Percentiles rank a stretch among this genome's conserved stretches.
These are phyloP conservation scores for Pterostichus madidus DNA, from an alignment of 2,888 invertebrate species.

Conservation along the genomic window DNA sequence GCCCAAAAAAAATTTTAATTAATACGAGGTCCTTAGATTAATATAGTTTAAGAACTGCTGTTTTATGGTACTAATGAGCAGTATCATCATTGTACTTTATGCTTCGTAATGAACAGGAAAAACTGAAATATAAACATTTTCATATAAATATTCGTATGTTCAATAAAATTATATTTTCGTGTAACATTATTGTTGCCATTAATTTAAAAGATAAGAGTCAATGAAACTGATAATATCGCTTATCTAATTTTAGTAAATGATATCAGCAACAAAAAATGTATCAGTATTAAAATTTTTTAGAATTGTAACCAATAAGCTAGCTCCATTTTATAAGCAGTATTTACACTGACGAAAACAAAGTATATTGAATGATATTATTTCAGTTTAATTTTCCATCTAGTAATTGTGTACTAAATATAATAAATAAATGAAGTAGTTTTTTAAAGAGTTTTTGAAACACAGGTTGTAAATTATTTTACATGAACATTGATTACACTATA, in stretches of 20 bases:
- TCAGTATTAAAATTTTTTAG: not conserved
- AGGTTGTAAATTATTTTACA: slow-evolving; percentile 33
- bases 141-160: not conserved
- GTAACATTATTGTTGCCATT: not conserved
- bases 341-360: not conserved
- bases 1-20: too few species aligned
- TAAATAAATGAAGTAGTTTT: slow-evolving; percentile 19
- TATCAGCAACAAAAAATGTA: slow-evolving; percentile 5
- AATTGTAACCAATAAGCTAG: not conserved
- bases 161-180: not conserved
- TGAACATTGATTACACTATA: slow-evolving; percentile 50
- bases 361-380: slow-evolving; percentile 31
- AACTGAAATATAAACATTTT: not conserved
- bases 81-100: slow-evolving; percentile 9
- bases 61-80: slow-evolving; percentile 1
- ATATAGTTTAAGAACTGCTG: too few species aligned
- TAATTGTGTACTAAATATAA: not conserved
- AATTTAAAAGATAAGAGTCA: slow-evolving; percentile 8
- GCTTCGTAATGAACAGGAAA: not conserved
- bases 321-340: not conserved
- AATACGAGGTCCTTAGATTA: too few species aligned
- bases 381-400: not conserved
- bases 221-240: slow-evolving; percentile 1
- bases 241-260: slow-evolving; percentile 3
- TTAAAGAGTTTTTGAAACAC: slow-evolving; percentile 53